phyloP scores from a whole-genome alignment of 2,888 invertebrate genomes.

The Synanthedon vespiformis region DNA sequence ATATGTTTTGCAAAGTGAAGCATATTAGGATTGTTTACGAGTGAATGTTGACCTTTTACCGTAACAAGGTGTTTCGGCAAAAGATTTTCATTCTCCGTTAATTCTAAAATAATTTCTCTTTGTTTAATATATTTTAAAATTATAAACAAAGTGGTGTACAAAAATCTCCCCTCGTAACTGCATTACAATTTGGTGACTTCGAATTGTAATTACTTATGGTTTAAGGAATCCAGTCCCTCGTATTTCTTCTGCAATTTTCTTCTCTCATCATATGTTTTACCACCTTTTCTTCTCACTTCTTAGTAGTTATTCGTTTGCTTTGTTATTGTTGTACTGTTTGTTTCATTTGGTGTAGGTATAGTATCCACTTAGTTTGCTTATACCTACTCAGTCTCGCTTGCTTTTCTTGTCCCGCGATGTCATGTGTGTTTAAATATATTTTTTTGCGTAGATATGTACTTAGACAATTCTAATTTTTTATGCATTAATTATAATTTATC shows the following conservation, averaged over 20 bases:
- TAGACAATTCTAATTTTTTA: too few species aligned
- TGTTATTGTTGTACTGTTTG: not conserved
- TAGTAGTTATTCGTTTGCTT: not conserved
- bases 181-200: conserved; percentile 71
- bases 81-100: conserved; percentile 37
- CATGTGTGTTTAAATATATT: too few species aligned
- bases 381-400: too few species aligned
- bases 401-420: too few species aligned
- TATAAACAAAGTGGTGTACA: conserved; percentile 48
- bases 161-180: conserved; percentile 72
- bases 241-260: conserved; percentile 42
- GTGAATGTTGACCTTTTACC: conserved; percentile 43
- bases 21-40: conserved; percentile 18
- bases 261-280: not conserved
- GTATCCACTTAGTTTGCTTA: too few species aligned
- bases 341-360: too few species aligned
- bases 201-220: conserved; percentile 69
- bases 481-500: too few species aligned
- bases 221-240: conserved; percentile 67
- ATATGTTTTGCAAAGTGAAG: conserved; percentile 34
- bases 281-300: not conserved
- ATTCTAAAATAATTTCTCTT: conserved; percentile 29
- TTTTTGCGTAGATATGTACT: too few species aligned
- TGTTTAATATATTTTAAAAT: conserved; percentile 12
- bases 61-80: conserved; percentile 38